Conservation (phyloP, 2,113 vertebrate species). For the Illadopsis cleaveri region DNA sequence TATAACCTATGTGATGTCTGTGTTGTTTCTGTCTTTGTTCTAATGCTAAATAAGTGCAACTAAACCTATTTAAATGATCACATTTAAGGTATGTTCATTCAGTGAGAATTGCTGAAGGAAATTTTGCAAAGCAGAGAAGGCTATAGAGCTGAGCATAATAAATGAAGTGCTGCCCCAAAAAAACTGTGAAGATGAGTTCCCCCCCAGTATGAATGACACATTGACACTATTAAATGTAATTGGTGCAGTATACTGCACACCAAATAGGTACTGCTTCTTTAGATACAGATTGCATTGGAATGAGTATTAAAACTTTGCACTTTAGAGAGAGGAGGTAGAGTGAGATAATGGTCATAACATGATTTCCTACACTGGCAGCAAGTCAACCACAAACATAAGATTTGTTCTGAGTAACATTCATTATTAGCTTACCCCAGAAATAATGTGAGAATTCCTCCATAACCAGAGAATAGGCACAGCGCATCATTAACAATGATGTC, state of each 20-base stretch:
- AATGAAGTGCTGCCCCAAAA: not conserved
- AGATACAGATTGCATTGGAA: not conserved
- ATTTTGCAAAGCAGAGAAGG: not conserved
- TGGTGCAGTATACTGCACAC: not conserved
- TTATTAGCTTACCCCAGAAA: slow-evolving; percentile 45
- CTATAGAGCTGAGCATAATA: not conserved
- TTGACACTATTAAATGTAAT: not conserved
- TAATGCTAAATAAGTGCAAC: not conserved
- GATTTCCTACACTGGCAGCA: slow-evolving; percentile 19
- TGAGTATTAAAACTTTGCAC: not conserved
- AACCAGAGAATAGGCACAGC: slow-evolving; percentile 22
- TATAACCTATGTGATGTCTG: not conserved
- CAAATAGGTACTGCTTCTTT: not conserved
- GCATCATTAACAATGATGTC: not conserved
- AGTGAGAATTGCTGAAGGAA: not conserved
- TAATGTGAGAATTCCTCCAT: slow-evolving; percentile 47
- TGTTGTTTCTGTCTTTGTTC: not conserved
- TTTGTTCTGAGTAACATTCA: not conserved
- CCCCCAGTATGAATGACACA: not conserved
- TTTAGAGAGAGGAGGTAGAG: not conserved
- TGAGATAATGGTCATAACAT: not conserved
- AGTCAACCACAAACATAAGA: slow-evolving; percentile 9
- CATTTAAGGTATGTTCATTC: not conserved
- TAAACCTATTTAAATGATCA: not conserved
- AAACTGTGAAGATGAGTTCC: not conserved